Evolutionary conservation across 2,113 vertebrate genomes (phyloP).

Genomic region (Camelus dromedarius): DNA sequence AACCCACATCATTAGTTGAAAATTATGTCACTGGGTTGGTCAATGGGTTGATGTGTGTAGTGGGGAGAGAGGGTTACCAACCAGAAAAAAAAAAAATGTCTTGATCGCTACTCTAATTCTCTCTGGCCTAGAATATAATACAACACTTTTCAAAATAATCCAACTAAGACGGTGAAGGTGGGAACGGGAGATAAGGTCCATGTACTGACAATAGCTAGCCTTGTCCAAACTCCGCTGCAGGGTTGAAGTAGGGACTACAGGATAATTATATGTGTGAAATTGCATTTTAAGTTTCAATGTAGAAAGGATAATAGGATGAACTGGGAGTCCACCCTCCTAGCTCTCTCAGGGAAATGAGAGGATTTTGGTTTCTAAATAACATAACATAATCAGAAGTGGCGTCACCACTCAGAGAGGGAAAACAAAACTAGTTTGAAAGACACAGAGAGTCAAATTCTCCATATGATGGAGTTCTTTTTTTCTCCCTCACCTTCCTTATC

Average conservation of each 20-base stretch:
- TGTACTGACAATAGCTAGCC: background rate
- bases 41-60: background rate
- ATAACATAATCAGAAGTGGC: background rate
- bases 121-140: background rate
- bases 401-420: background rate
- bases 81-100: background rate
- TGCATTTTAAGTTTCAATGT: background rate
- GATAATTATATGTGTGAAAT: background rate
- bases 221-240: background rate
- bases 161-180: background rate
- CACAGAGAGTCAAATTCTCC: background rate
- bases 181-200: accelerated
- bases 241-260: background rate
- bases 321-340: background rate
- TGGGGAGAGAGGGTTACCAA: background rate
- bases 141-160: background rate
- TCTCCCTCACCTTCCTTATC: background rate
- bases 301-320: background rate
- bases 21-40: background rate
- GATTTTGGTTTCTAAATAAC: background rate
- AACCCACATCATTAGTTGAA: background rate
- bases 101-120: background rate
- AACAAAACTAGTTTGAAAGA: background rate
- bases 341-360: background rate
- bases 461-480: background rate